These are phyloP conservation scores for Mactromeris polynyma DNA, from an alignment of 2,888 invertebrate species.

Conservation along the genomic window DNA sequence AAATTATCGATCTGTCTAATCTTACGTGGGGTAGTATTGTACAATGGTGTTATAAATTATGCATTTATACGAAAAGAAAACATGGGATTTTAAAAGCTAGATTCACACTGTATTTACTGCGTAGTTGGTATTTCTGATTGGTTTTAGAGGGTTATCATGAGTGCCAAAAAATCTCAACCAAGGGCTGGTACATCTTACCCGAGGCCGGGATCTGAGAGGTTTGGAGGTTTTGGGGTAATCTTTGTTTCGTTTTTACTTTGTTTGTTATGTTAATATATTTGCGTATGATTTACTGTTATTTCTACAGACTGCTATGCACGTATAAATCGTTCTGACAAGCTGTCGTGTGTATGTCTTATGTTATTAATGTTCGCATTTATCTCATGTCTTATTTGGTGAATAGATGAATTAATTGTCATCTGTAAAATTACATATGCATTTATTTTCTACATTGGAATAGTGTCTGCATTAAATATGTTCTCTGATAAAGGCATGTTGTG, in stretches of 20 bases:
- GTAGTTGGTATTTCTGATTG: neutral
- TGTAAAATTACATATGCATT: no score
- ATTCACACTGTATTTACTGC: neutral
- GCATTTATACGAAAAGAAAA: neutral
- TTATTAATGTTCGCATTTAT: no score
- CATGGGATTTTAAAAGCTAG: neutral
- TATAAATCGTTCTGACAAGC: no score
- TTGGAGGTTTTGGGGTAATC: conserved; percentile 4
- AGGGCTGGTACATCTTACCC: neutral
- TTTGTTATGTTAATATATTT: neutral
- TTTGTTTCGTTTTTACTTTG: neutral
- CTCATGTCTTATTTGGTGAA: no score
- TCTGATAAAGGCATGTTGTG: no score
- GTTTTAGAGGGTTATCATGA: neutral
- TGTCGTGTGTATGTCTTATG: no score
- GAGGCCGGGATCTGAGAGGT: neutral
- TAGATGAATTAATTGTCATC: no score
- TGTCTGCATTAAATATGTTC: no score
- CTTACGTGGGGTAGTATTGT: neutral
- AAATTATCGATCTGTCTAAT: neutral
- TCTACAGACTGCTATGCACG: no score
- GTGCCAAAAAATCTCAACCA: neutral
- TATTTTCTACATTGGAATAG: no score
- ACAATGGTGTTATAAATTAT: neutral
- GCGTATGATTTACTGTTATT: neutral